Evolutionary conservation across 2,113 vertebrate species (phyloP), one percentile per base, ranked within the genome.

Genomic region (Festucalex cinctus): DNA sequence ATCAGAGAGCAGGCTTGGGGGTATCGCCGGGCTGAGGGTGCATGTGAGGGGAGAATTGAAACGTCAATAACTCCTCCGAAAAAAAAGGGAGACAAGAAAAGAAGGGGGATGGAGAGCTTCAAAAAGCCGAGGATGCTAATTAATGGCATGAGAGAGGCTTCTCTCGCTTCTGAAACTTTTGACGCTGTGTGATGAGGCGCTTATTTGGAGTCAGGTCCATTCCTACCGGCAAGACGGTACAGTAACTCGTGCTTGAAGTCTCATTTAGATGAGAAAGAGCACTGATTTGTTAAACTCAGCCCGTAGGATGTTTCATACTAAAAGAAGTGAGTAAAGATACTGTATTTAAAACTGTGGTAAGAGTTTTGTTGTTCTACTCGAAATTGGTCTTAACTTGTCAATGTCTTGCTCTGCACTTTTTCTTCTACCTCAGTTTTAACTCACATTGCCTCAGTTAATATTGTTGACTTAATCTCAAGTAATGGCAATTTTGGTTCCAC

Each of bases 41-140:
- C 79, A 82, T 87, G 87, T 65, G 81, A 88, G 87, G 82, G 74
- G 76, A 89, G 88, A 90, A 90, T 87, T 88, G 88, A 85, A 91
- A 91, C 90, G 90, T 92, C 91, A 90, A 92, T 92, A 91, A 84
- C n/a, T 64, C 69, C 24, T 51, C 63, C 8, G 73, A 77, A 83
- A 79, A 32, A n/a, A 46, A 63, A 64, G 8, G 64, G 59, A 65
- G 63, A 57, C 79, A 75, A 57, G 32, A 77, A 83, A 88, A 76
- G 86, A 86, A 89, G 83, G 82, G 76, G 84, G 78, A 86, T 57
- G 74, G 76, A 83, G 64, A 79, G 76, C 86, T 89, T 90, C 80
- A 88, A 87, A 90, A 87, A 85, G 84, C 85, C 70, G 76, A 80
- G 77, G 80, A 71, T 69, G 77, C 74, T 90, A 82, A 86, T 89